These are phyloP conservation scores for Sebastes minor DNA, from an alignment of 2,797 vertebrate species.

Conservation along the genomic window DNA sequence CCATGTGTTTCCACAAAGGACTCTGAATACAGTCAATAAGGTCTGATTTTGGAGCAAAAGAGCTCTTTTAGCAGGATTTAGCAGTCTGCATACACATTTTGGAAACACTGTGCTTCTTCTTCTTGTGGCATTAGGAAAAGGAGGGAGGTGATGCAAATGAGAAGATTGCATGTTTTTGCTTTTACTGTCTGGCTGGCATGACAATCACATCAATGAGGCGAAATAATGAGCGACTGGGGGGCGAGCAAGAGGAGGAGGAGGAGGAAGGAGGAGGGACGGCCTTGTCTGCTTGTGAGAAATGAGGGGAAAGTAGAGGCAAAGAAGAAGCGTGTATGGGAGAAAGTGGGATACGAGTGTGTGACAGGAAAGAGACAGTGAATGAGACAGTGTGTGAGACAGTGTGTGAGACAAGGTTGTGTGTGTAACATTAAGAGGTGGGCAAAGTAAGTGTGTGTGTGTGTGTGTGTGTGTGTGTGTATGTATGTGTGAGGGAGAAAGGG, in stretches of 20 bases:
- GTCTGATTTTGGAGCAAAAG: not conserved
- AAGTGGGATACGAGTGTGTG: conserved; percentile 34
- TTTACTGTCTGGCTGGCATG: conserved; percentile 65
- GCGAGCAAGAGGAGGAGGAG: not conserved
- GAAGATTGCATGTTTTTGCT: conserved; percentile 66
- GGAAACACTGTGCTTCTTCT: conserved; percentile 4
- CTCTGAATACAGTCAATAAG: conserved; percentile 21
- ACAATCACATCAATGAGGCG: conserved; percentile 76
- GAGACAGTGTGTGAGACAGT: conserved; percentile 18
- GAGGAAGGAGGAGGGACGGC: not conserved
- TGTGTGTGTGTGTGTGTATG: conserved; percentile 25
- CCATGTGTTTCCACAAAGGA: conserved; percentile 39
- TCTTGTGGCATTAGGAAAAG: not conserved
- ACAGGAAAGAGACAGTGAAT: conserved; percentile 37
- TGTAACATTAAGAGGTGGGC: conserved; percentile 39
- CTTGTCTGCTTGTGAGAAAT: conserved; percentile 50
- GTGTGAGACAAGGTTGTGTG: conserved; percentile 41
- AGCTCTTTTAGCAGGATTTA: not conserved
- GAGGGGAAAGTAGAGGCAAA: conserved; percentile 41
- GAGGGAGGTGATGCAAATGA: conserved; percentile 60
- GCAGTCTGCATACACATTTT: conserved; percentile 20
- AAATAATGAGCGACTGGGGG: conserved; percentile 71
- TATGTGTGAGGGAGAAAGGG: conserved; percentile 26
- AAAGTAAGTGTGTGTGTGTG: conserved; percentile 37
- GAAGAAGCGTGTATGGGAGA: conserved; percentile 20